Percentiles rank a stretch among this genome's conserved stretches.
Conservation (phyloP, 2,888 invertebrate genomes). For the Agelastica alni region DNA sequence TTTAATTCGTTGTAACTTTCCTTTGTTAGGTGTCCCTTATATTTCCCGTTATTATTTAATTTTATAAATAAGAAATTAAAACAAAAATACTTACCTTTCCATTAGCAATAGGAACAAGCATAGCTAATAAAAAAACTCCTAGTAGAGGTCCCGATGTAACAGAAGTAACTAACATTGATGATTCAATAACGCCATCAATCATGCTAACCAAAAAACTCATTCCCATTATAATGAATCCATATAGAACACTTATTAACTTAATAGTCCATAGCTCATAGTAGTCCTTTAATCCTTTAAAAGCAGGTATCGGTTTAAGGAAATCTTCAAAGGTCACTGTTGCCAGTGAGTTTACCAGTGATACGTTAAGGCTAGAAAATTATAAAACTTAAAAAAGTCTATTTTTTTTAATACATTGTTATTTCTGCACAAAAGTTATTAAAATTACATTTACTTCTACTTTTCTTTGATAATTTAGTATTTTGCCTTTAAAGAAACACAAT, state of each 20-base stretch:
- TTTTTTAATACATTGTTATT: too few species aligned
- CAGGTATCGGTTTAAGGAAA: constrained; percentile 75
- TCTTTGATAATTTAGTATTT: too few species aligned
- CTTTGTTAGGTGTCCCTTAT: too few species aligned
- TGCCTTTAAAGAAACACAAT: too few species aligned
- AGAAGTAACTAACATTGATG: constrained; percentile 80
- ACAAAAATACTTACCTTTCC: constrained; percentile 72
- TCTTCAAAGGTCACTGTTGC: constrained; percentile 90
- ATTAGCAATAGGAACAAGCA: constrained; percentile 80
- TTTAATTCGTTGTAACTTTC: too few species aligned
- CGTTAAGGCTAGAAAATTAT: constrained; percentile 67
- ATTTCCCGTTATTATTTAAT: too few species aligned
- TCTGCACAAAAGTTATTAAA: too few species aligned
- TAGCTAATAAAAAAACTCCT: constrained; percentile 82
- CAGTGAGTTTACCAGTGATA: constrained; percentile 83
- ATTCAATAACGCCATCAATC: constrained; percentile 81
- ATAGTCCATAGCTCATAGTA: constrained; percentile 71
- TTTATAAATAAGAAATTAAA: too few species aligned
- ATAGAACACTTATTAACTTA: constrained; percentile 72
- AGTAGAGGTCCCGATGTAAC: constrained; percentile 83
- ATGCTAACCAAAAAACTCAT: constrained; percentile 77
- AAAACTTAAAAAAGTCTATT: too few species aligned
- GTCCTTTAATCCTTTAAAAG: constrained; percentile 71
- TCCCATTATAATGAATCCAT: constrained; percentile 75
- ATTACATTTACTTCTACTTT: too few species aligned